These are phyloP conservation scores for Teleiodes luculella DNA, from an alignment of 2,888 invertebrate species.

Conservation along the genomic window DNA sequence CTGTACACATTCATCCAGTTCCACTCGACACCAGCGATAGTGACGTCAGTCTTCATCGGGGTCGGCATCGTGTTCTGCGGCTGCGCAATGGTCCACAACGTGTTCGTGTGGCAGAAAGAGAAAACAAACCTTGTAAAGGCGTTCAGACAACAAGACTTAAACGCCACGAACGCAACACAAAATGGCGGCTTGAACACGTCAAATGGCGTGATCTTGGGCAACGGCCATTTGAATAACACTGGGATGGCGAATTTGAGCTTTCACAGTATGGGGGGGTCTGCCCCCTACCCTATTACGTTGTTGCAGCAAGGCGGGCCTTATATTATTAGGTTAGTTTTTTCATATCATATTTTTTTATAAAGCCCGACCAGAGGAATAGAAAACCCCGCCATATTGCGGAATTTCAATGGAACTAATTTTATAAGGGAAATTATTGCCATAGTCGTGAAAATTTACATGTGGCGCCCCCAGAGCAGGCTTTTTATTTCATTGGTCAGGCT, in stretches of 20 bases:
- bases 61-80: constrained; percentile 94
- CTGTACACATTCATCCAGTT: constrained; percentile 95
- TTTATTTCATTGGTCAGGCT: no score
- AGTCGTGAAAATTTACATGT: no score
- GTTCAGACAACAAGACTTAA: constrained; percentile 56
- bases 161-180: constrained; percentile 38
- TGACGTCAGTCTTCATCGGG: constrained; percentile 92
- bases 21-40: constrained; percentile 93
- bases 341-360: no score
- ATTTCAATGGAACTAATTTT: no score
- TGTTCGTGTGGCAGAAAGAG: constrained; percentile 95
- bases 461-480: no score
- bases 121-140: constrained; percentile 90
- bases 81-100: constrained; percentile 95
- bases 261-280: constrained; percentile 55
- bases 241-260: constrained; percentile 61
- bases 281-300: constrained; percentile 67
- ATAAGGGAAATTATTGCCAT: no score
- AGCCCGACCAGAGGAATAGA: background rate
- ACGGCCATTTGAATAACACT: constrained; percentile 66
- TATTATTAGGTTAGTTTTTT: constrained; percentile 67
- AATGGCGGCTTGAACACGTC: constrained; percentile 49
- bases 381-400: no score
- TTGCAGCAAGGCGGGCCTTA: constrained; percentile 78
- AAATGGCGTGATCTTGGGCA: constrained; percentile 59